phyloP scores from a whole-genome alignment of 2,113 vertebrate species.

The Oreamnos americanus region DNA sequence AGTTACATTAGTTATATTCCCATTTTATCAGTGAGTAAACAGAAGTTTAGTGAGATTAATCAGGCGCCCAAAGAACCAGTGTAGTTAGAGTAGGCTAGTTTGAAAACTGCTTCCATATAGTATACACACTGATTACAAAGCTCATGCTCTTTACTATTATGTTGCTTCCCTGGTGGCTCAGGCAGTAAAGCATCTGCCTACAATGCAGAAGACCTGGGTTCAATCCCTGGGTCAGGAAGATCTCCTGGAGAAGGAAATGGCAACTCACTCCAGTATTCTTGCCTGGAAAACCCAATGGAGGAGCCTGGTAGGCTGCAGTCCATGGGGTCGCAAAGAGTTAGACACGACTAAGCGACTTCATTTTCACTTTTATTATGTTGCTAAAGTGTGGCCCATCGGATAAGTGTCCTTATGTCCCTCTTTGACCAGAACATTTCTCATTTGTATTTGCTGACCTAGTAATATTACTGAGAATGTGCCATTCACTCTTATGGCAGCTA shows the following conservation, averaged over 20 bases:
- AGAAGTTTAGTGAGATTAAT: constrained; percentile 13
- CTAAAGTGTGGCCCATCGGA: background rate
- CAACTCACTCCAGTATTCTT: background rate
- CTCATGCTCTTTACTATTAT: background rate
- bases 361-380: background rate
- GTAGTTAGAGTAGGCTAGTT: background rate
- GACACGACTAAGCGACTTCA: background rate
- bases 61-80: background rate
- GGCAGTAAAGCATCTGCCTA: background rate
- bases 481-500: background rate
- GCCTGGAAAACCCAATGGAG: background rate
- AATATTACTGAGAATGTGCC: background rate
- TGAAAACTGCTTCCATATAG: background rate
- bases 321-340: background rate
- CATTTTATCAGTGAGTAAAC: background rate
- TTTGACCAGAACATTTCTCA: background rate
- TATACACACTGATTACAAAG: background rate
- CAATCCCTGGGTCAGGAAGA: background rate
- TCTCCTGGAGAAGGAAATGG: background rate
- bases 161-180: background rate
- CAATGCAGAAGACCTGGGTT: background rate
- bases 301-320: background rate
- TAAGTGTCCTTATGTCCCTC: background rate
- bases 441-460: background rate
- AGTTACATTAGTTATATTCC: background rate